These are phyloP conservation scores for Crotalus tigris DNA, from an alignment of 2,113 vertebrate genomes.

Conservation along the genomic window DNA sequence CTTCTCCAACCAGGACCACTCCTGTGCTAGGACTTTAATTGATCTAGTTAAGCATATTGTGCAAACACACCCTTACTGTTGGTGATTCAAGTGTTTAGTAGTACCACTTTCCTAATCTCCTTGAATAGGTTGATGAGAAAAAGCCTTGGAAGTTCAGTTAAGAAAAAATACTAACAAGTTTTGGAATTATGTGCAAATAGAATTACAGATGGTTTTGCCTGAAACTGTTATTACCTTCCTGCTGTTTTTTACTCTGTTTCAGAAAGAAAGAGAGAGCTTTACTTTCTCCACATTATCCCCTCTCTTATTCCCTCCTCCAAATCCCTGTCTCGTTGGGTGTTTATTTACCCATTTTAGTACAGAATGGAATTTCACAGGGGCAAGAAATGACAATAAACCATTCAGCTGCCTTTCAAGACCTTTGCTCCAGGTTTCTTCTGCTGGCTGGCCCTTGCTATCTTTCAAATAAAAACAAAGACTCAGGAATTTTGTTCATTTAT, in stretches of 20 bases:
- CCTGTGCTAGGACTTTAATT: not conserved
- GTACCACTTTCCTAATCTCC: not conserved
- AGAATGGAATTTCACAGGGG: slow-evolving; percentile 20
- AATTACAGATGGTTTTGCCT: not conserved
- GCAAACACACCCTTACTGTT: not conserved
- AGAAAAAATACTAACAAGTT: not conserved
- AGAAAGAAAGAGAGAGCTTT: not conserved
- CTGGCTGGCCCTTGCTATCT: not conserved
- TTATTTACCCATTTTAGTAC: slow-evolving; percentile 5
- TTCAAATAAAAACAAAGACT: not conserved
- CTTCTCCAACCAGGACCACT: not conserved
- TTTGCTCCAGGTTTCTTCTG: slow-evolving; percentile 6
- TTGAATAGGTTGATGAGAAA: not conserved
- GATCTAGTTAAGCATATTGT: not conserved
- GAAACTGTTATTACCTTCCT: not conserved
- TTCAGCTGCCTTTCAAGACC: not conserved
- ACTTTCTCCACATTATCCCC: not conserved
- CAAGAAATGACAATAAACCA: slow-evolving; percentile 27
- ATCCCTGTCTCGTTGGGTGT: not conserved
- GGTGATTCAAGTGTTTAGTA: not conserved
- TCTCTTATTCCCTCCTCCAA: not conserved
- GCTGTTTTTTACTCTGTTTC: not conserved
- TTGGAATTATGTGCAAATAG: not conserved
- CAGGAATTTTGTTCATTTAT: not conserved
- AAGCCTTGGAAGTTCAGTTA: not conserved